These are phyloP conservation scores for Ametastegia equiseti DNA, from an alignment of 2,888 invertebrate genomes.

Conservation along the genomic window DNA sequence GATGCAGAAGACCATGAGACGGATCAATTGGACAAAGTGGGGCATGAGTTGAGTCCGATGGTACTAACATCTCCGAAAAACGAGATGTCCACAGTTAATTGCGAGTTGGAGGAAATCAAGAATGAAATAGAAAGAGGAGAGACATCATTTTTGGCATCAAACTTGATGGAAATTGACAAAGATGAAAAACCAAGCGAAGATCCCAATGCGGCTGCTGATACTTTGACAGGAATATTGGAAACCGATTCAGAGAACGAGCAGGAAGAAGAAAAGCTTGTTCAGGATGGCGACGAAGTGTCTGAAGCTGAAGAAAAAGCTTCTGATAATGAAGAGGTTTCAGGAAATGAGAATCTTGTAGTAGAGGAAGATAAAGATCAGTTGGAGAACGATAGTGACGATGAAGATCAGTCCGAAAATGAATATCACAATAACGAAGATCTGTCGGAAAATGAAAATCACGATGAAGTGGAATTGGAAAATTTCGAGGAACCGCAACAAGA, in stretches of 20 bases:
- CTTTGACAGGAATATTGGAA: conserved; percentile 45
- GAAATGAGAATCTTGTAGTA: conserved; percentile 60
- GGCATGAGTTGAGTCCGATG: conserved; percentile 63
- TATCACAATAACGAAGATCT: conserved; percentile 45
- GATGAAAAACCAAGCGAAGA: conserved; percentile 36
- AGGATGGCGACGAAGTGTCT: conserved; percentile 57
- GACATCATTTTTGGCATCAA: conserved; percentile 14
- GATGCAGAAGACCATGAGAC: conserved; percentile 47
- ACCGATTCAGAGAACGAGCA: conserved; percentile 53
- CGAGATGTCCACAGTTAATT: conserved; percentile 34
- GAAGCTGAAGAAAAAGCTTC: conserved; percentile 55
- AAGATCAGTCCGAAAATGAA: conserved; percentile 27
- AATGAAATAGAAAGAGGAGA: conserved; percentile 24
- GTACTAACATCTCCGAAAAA: conserved; percentile 44
- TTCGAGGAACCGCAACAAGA: conserved; percentile 25
- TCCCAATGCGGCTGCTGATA: conserved; percentile 47
- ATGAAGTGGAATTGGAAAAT: conserved; percentile 41
- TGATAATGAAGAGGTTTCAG: conserved; percentile 62
- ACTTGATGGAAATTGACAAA: conserved; percentile 39
- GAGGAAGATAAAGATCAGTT: conserved; percentile 54
- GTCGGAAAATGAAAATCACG: conserved; percentile 54
- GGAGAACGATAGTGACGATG: conserved; percentile 32
- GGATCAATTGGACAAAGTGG: conserved; percentile 47
- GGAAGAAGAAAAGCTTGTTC: conserved; percentile 56
- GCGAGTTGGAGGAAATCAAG: conserved; percentile 42